phyloP scores from a whole-genome alignment of 1,140 invertebrate genomes.

The Maconellicoccus hirsutus region DNA sequence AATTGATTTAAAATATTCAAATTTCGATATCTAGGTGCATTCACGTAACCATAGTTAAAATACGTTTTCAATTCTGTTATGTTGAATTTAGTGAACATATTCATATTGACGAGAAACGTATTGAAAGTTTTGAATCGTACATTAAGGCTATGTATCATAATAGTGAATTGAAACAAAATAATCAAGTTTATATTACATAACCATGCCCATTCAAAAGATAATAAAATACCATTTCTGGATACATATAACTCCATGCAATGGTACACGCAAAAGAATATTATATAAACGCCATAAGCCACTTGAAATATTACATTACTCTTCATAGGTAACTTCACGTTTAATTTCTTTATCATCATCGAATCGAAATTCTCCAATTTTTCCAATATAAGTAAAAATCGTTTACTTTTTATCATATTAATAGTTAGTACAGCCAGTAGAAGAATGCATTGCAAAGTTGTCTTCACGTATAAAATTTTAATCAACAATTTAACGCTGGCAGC shows the following conservation, averaged over 20 bases:
- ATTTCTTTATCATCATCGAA: neutral
- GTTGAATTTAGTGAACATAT: neutral
- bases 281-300: neutral
- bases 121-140: neutral
- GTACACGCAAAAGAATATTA: conserved; percentile 5
- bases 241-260: neutral
- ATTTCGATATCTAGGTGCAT: neutral
- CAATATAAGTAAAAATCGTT: neutral
- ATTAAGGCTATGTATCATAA: neutral
- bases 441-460: neutral
- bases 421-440: neutral
- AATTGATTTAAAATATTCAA: neutral
- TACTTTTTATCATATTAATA: neutral
- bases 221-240: neutral
- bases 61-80: neutral
- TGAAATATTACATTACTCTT: neutral
- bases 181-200: neutral
- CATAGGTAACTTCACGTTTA: neutral
- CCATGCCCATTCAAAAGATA: neutral
- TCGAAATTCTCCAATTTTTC: conserved; percentile 2
- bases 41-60: neutral
- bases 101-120: neutral
- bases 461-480: conserved; percentile 10
- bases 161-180: neutral
- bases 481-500: neutral